Conservation (phyloP, 2,888 invertebrate genomes). For the Timandra comae region DNA sequence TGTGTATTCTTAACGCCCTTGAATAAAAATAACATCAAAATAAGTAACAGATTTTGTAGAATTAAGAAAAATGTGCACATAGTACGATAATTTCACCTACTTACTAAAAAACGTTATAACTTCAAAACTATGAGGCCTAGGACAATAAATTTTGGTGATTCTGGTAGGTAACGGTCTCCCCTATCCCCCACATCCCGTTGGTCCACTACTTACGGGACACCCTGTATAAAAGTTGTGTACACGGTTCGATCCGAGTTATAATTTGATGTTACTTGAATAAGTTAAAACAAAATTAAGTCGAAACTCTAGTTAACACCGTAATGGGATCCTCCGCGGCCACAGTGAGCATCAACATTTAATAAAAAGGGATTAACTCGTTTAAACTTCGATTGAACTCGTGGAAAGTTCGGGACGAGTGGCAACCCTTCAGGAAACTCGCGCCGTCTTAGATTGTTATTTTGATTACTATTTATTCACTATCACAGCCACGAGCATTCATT, state of each 20-base stretch:
- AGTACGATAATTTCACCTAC: no score
- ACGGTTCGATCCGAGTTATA: background rate
- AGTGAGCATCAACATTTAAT: constrained; percentile 67
- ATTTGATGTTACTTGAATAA: constrained; percentile 13
- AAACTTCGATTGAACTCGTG: constrained; percentile 65
- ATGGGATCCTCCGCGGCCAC: constrained; percentile 44
- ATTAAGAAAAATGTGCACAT: no score
- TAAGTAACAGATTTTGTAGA: no score
- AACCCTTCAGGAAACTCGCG: constrained; percentile 35
- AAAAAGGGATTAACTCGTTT: constrained; percentile 70
- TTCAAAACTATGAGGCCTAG: no score
- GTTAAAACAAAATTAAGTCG: constrained; percentile 26
- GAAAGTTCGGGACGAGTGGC: constrained; percentile 33
- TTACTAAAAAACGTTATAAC: no score
- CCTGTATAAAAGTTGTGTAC: no score
- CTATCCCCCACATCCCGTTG: no score
- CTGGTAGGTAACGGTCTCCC: no score
- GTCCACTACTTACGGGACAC: no score
- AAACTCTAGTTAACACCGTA: constrained; percentile 41
- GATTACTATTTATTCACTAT: constrained; percentile 41
- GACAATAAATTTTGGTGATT: no score
- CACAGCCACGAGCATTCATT: constrained; percentile 20
- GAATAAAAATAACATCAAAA: no score
- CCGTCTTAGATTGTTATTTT: constrained; percentile 34
- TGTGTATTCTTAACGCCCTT: no score